A percentile compares a stretch with the other conserved stretches of the same genome.
These are phyloP conservation scores for Mastomys coucha DNA, from an alignment of 2,113 vertebrate genomes.

Conservation along the genomic window DNA sequence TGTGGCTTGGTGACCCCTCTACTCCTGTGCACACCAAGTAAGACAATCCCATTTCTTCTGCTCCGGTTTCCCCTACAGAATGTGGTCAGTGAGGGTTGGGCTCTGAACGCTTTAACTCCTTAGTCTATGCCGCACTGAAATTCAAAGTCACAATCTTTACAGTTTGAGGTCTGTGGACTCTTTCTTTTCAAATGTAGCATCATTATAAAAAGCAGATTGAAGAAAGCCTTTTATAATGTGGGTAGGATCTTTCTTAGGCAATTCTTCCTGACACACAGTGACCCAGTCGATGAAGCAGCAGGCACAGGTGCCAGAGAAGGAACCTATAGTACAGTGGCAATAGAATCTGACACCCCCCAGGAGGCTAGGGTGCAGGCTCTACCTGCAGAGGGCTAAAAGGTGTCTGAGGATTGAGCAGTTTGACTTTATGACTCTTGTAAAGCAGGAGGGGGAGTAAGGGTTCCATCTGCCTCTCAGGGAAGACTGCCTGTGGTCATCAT, in stretches of 20 bases:
- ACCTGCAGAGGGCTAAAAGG: not conserved
- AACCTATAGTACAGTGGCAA: not conserved
- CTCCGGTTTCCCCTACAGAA: no score
- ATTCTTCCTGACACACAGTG: not conserved
- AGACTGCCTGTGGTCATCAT: not conserved
- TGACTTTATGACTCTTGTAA: not conserved
- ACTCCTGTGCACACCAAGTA: not conserved
- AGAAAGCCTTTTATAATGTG: not conserved
- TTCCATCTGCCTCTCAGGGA: no score
- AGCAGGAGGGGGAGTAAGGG: no score
- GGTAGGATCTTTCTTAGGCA: not conserved
- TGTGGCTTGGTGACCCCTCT: not conserved
- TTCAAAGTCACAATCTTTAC: constrained; percentile 12
- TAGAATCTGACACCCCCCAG: not conserved
- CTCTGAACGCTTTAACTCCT: not conserved
- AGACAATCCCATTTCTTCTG: not conserved
- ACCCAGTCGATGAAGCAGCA: not conserved
- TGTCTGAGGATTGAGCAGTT: not conserved
- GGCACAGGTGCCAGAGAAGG: not conserved
- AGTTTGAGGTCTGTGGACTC: not conserved
- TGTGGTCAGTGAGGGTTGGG: not conserved
- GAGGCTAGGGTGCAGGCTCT: not conserved
- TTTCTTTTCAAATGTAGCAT: not conserved
- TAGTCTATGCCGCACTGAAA: not conserved
- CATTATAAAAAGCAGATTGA: constrained; percentile 2